Conservation (phyloP, 2,797 vertebrate genomes). For the Gephyroberyx darwinii region DNA sequence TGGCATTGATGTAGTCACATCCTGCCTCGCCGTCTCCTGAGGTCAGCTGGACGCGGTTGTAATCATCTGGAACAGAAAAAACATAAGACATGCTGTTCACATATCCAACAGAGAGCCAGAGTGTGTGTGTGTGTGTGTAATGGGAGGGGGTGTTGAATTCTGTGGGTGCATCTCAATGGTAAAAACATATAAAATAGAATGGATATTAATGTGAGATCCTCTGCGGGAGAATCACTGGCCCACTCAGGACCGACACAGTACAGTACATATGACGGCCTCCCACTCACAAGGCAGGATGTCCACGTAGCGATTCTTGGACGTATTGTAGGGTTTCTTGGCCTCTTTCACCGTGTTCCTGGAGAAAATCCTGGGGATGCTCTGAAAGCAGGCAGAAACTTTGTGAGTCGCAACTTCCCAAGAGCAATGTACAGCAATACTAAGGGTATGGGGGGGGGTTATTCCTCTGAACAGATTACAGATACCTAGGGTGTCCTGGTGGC, state of each 20-base stretch:
- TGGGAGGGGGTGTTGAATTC: not conserved
- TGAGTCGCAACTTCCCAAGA: not conserved
- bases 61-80: slow-evolving; percentile 84
- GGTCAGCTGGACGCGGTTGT: slow-evolving; percentile 90
- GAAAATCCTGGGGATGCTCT: slow-evolving; percentile 96
- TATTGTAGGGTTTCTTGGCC: slow-evolving; percentile 87
- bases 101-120: not conserved
- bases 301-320: slow-evolving; percentile 93
- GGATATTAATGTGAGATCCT: no score
- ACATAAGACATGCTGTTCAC: not conserved
- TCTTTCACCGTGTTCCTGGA: slow-evolving; percentile 89
- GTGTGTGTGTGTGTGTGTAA: not conserved
- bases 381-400: slow-evolving; percentile 25
- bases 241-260: not conserved
- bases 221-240: no score
- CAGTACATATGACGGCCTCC: not conserved
- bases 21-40: slow-evolving; percentile 83
- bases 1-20: slow-evolving; percentile 96
- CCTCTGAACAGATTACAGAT: no score
- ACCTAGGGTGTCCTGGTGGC: no score
- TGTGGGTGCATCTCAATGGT: no score
- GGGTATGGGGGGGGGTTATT: no score
- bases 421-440: not conserved
- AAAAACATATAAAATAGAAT: no score
- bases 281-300: slow-evolving; percentile 97